Conservation (phyloP, 2,797 vertebrate genomes). For the Mus minutoides region DNA sequence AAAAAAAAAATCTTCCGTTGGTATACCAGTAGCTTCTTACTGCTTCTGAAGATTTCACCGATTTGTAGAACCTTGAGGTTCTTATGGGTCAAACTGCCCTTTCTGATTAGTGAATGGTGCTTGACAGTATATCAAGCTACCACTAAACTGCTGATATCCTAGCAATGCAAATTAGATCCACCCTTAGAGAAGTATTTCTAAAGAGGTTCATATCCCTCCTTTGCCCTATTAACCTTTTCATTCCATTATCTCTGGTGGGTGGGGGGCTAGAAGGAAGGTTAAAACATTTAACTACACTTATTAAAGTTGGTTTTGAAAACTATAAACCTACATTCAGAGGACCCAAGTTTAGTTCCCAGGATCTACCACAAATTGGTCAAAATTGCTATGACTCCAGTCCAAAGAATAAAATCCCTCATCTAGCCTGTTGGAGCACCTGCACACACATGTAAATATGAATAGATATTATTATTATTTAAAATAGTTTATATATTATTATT, state of each 20-base stretch:
- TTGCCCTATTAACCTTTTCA: not conserved
- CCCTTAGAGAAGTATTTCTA: not conserved
- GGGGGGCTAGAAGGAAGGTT: not conserved
- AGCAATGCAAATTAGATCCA: not conserved
- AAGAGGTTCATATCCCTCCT: not conserved
- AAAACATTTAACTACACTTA: not conserved
- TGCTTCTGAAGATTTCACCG: not conserved
- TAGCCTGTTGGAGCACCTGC: no score
- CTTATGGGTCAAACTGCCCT: not conserved
- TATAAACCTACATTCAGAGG: not conserved
- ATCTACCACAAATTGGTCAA: not conserved
- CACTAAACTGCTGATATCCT: not conserved
- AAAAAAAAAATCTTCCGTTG: not conserved
- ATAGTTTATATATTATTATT: not conserved
- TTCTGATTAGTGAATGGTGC: not conserved
- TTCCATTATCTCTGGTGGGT: not conserved
- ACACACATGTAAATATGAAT: not conserved
- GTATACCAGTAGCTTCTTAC: not conserved
- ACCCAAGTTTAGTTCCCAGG: not conserved
- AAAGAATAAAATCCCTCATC: not conserved
- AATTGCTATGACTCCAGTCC: not conserved
- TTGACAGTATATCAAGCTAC: not conserved
- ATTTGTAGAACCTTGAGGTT: not conserved
- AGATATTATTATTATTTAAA: not conserved
- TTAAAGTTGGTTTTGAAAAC: not conserved